Percentiles rank a stretch among this genome's conserved stretches.
Evolutionary conservation across 2,888 invertebrate species (phyloP).

Genomic region (Calameuta pallipes): DNA sequence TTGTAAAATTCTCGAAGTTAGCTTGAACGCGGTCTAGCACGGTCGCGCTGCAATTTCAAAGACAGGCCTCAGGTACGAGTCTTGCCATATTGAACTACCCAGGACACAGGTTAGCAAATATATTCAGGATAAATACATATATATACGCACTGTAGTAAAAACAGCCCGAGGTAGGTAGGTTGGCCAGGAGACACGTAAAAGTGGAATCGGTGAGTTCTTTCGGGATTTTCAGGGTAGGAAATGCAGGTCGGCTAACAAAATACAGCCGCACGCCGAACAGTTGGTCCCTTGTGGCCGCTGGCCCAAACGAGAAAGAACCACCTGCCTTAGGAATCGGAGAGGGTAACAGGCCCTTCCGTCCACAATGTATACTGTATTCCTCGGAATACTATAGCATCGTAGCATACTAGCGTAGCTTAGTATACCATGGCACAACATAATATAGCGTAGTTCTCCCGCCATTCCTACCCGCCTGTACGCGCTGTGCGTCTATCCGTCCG

Average conservation of each 20-base stretch:
- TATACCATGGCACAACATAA: neutral
- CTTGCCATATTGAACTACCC: neutral
- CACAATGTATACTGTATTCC: neutral
- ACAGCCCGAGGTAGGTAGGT: neutral
- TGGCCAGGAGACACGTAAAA: neutral
- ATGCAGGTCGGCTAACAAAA: constrained; percentile 2
- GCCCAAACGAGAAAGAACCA: constrained; percentile 59
- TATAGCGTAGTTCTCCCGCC: neutral
- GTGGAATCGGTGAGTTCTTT: neutral
- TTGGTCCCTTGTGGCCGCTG: constrained; percentile 17
- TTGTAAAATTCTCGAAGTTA: too few species aligned
- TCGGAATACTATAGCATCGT: neutral
- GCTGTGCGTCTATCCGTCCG: neutral
- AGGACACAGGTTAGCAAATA: neutral
- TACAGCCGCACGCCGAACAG: neutral
- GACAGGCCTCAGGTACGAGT: neutral
- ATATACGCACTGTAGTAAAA: neutral
- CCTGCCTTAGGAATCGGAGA: constrained; percentile 47
- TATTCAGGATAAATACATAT: neutral
- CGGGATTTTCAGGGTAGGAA: neutral
- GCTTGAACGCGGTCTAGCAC: neutral
- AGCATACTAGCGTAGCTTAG: neutral
- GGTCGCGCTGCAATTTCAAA: neutral
- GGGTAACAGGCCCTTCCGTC: neutral
- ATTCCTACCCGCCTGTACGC: neutral